phyloP scores from a whole-genome alignment of 64 coral and sea anemone genomes.

The Montipora foliosa region DNA sequence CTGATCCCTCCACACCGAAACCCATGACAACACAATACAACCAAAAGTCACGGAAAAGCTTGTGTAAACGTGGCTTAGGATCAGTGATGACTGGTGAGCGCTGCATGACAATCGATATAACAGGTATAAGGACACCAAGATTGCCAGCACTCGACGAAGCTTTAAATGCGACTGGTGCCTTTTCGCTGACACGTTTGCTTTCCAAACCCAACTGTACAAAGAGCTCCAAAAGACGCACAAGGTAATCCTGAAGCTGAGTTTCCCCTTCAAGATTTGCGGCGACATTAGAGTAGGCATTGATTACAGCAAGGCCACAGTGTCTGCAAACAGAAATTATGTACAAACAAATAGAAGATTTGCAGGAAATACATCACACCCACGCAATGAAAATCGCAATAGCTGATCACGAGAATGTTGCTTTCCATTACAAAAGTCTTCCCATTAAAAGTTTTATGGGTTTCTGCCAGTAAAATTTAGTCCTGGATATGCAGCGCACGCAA shows the following conservation, averaged over 20 bases:
- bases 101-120: conserved; percentile 83
- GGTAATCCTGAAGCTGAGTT: conserved; percentile 83
- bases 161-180: conserved; percentile 80
- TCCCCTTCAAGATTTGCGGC: conserved; percentile 86
- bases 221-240: conserved; percentile 89
- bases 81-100: conserved; percentile 86
- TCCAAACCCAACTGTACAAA: conserved; percentile 98
- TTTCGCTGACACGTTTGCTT: conserved; percentile 91
- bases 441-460: no score
- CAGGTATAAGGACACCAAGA: conserved; percentile 95
- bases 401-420: no score
- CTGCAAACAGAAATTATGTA: conserved; percentile 25
- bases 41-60: conserved; percentile 97
- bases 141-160: conserved; percentile 97
- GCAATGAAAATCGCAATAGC: no score
- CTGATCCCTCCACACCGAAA: conserved; percentile 90
- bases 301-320: conserved; percentile 91
- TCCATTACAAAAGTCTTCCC: no score
- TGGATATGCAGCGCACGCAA: no score
- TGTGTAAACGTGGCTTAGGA: conserved; percentile 92
- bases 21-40: conserved; percentile 98
- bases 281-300: conserved; percentile 90
- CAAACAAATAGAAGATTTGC: neutral
- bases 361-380: no score
- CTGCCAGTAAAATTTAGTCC: no score